These are phyloP conservation scores for Gobiocypris rarus DNA, from an alignment of 2,113 vertebrate genomes.

Conservation along the genomic window DNA sequence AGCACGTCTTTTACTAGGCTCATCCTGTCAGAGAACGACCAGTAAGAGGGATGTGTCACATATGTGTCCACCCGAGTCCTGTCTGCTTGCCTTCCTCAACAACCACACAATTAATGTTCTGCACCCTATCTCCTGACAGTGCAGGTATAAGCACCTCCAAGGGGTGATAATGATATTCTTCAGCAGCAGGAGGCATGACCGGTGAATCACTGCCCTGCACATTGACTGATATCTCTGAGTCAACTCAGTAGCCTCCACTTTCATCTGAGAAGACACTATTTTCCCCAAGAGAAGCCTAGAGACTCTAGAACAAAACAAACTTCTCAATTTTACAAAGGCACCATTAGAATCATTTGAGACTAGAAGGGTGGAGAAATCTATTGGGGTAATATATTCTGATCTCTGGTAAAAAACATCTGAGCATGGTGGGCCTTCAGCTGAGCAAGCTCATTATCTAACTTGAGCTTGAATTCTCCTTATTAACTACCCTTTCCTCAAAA, in stretches of 20 bases:
- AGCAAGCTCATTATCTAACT: conserved; percentile 13
- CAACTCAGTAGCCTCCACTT: neutral
- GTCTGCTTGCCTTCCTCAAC: neutral
- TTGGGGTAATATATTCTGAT: neutral
- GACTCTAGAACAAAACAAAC: neutral
- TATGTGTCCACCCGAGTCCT: neutral
- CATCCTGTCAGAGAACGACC: neutral
- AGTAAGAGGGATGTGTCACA: neutral
- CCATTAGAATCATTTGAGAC: neutral
- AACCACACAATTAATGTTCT: conserved; percentile 16
- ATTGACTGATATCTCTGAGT: neutral
- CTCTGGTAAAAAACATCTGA: neutral
- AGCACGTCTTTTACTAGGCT: neutral
- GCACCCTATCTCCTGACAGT: conserved; percentile 12
- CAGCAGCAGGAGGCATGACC: neutral
- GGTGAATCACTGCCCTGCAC: neutral
- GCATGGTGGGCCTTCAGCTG: conserved; percentile 1
- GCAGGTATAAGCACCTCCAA: conserved; percentile 1
- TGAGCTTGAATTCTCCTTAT: neutral
- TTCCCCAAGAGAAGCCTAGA: neutral
- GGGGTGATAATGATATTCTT: conserved; percentile 4
- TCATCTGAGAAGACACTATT: neutral
- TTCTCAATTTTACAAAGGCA: neutral
- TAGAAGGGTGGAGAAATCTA: neutral
- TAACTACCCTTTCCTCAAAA: conserved; percentile 20